Evolutionary conservation across 2,888 invertebrate genomes (phyloP).

Genomic region (Lymantria dispar): DNA sequence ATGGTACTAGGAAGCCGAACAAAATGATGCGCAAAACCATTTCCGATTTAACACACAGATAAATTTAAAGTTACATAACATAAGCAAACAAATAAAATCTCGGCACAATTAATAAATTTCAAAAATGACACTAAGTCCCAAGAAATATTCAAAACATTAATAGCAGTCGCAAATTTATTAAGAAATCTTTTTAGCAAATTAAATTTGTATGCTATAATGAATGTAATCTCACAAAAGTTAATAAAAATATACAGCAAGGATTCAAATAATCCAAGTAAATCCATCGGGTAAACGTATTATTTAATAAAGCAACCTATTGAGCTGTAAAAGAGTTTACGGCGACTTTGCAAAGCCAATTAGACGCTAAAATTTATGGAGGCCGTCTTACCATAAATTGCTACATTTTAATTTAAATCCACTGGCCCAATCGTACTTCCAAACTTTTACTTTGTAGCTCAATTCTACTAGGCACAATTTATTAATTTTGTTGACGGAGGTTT

Average conservation of each 20-base stretch:
- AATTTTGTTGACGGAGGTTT: constrained; percentile 11
- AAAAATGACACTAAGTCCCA: too few relatives aligned
- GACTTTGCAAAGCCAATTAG: constrained; percentile 72
- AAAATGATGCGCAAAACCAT: too few relatives aligned
- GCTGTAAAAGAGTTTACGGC: constrained; percentile 75
- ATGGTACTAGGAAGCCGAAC: too few relatives aligned
- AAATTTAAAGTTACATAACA: too few relatives aligned
- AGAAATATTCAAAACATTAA: too few relatives aligned
- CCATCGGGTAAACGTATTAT: constrained; percentile 35
- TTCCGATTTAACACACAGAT: too few relatives aligned
- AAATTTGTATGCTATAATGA: not conserved
- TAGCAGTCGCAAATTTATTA: too few relatives aligned
- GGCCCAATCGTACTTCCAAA: constrained; percentile 42
- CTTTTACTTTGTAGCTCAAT: constrained; percentile 33
- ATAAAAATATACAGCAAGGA: not conserved
- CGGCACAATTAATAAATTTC: too few relatives aligned
- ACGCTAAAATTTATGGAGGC: constrained; percentile 68
- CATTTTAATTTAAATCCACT: constrained; percentile 74
- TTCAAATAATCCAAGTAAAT: not conserved
- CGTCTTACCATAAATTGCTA: constrained; percentile 69
- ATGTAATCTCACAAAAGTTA: not conserved
- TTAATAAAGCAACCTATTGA: constrained; percentile 66
- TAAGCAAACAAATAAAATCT: too few relatives aligned
- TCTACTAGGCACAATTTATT: constrained; percentile 28
- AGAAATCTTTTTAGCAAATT: not conserved